Percentiles rank a stretch among this genome's conserved stretches.
These are phyloP conservation scores for Propsilocerus akamusi DNA, from an alignment of 1,140 invertebrate genomes.

Conservation along the genomic window DNA sequence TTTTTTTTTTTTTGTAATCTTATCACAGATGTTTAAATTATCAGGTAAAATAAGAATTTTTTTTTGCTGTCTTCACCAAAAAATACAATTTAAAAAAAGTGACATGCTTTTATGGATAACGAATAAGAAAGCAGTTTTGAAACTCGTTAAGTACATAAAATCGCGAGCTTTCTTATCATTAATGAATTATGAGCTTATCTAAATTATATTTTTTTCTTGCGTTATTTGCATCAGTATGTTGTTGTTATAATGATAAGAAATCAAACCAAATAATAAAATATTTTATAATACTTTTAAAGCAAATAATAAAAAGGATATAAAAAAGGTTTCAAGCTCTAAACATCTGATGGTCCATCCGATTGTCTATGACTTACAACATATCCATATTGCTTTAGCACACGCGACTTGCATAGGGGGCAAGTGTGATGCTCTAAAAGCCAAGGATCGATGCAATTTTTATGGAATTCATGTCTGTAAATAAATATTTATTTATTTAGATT, in stretches of 20 bases:
- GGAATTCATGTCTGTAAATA: conserved; percentile 68
- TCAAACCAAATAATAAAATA: not conserved
- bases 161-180: not conserved
- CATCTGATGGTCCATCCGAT: not conserved
- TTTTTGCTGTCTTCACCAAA: no score
- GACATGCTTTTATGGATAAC: no score
- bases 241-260: not conserved
- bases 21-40: no score
- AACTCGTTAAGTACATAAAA: no score
- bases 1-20: no score
- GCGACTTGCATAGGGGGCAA: conserved; percentile 92
- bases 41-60: no score
- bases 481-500: not conserved
- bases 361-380: conserved; percentile 43
- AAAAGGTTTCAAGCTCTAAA: no score
- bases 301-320: no score
- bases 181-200: not conserved
- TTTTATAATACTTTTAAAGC: not conserved
- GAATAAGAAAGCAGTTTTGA: no score
- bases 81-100: no score
- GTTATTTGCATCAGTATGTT: not conserved
- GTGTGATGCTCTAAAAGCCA: conserved; percentile 85
- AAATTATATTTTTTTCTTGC: not conserved
- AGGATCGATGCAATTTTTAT: conserved; percentile 85
- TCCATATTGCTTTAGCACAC: conserved; percentile 83